Evolutionary conservation across 1,140 invertebrate species (phyloP), one percentile per base, ranked within the genome.

Genomic region (Bombus sylvicola): DNA sequence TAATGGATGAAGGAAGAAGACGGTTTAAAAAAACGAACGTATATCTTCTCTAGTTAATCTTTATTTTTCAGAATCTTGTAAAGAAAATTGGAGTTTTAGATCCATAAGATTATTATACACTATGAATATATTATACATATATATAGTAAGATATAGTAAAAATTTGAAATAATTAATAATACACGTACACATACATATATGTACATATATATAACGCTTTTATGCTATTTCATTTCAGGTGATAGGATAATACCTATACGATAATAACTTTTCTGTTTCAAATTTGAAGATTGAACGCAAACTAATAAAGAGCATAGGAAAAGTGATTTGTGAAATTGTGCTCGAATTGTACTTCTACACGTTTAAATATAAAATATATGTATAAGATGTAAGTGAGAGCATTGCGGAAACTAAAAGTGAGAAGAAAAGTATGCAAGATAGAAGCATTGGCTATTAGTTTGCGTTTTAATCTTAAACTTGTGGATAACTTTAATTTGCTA

Each of bases 401-500:
- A n/a, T 31, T 15, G 4, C 2, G 12, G 12, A 15, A 31, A 31
- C 62, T 12, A n/a, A 9, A 15, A 31, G 1, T 25, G 0, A 41
- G 12, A 22, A 12, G 0, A 28, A 31, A 15, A 25, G 18, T 9
- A 6, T 34, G 0, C 2, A 8, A 8, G 15, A 66, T 5, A 66
- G 15, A 31, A 66, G 9, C 18, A 53, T 22, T 53, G 18, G n/a
- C 5, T 78, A 71, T 59, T 41, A n/a, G 76, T 53, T 79, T 72
- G 66, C 53, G 41, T 53, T 34, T 68, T 66, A 64, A 71, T 41
- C 39, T 41, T 62, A 25, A 34, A 22, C 10, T 79, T 53, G 3
- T 80, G 22, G 22, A 41, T 57, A 68, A 73, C 28, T 75, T 85
- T 85, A 85, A 85, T 85, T 41, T 62, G 8, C 9, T 81, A 31